Conservation (phyloP, 1,140 invertebrate genomes). For the Musca vetustissima region DNA sequence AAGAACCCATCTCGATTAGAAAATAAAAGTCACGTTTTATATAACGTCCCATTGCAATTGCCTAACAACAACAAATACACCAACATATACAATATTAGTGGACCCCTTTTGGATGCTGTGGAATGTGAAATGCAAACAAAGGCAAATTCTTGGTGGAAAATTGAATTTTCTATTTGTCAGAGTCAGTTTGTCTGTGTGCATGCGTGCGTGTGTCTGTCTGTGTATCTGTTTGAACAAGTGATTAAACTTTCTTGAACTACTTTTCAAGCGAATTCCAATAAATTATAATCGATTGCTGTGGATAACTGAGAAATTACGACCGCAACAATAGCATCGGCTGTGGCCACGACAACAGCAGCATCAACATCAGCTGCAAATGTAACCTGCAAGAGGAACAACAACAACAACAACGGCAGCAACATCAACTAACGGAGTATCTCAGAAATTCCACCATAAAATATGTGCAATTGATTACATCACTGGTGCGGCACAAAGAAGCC, state of each 20-base stretch:
- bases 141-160: slow-evolving; percentile 16
- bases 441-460: slow-evolving; percentile 23
- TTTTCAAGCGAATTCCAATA: slow-evolving; percentile 19
- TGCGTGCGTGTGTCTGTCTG: not conserved
- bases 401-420: too few relatives aligned
- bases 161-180: slow-evolving; percentile 6
- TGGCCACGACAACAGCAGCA: not conserved
- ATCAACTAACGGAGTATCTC: slow-evolving; percentile 19
- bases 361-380: not conserved
- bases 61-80: too few relatives aligned
- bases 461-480: slow-evolving; percentile 21
- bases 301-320: slow-evolving; percentile 13
- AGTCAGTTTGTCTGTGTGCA: not conserved
- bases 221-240: not conserved
- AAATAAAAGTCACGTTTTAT: too few relatives aligned
- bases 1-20: too few relatives aligned
- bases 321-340: not conserved
- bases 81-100: too few relatives aligned
- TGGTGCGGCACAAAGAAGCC: not conserved
- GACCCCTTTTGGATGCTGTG: too few relatives aligned
- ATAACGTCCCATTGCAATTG: too few relatives aligned
- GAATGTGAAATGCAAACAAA: slow-evolving; percentile 10
- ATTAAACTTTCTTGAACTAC: slow-evolving; percentile 24
- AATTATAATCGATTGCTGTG: slow-evolving; percentile 21
- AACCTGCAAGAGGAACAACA: too few relatives aligned